Percentiles rank a stretch among this genome's conserved stretches.
Evolutionary conservation across 2,888 invertebrate species (phyloP).

Genomic region (Molanna angustata): DNA sequence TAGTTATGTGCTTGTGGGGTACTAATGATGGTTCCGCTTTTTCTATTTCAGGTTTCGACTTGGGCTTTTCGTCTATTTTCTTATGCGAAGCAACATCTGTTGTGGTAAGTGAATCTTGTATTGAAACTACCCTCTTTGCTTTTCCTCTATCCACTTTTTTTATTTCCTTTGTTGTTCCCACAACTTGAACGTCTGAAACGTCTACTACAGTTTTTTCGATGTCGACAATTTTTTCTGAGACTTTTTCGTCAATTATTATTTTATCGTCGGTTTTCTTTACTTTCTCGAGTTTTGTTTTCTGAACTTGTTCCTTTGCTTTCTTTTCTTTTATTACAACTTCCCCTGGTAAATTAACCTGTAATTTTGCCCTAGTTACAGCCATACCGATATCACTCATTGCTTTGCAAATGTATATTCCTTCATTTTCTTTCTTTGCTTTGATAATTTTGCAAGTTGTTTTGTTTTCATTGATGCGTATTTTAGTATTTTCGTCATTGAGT

Average conservation of each 20-base stretch:
- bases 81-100: conserved; percentile 62
- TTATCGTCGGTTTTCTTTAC: conserved; percentile 41
- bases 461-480: conserved; percentile 68
- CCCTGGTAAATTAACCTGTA: conserved; percentile 62
- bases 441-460: conserved; percentile 68
- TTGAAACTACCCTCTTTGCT: conserved; percentile 54
- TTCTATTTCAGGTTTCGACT: conserved; percentile 43
- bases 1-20: conserved; percentile 57
- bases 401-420: conserved; percentile 80
- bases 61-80: conserved; percentile 57
- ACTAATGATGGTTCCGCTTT: conserved; percentile 52
- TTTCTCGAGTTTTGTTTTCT: conserved; percentile 50
- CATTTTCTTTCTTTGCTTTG: conserved; percentile 61
- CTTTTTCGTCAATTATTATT: conserved; percentile 37
- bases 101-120: conserved; percentile 59
- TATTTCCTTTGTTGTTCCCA: conserved; percentile 52
- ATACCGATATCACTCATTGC: conserved; percentile 83
- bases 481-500: conserved; percentile 68
- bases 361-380: conserved; percentile 73
- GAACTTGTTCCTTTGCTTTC: conserved; percentile 48
- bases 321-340: conserved; percentile 48
- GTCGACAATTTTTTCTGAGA: conserved; percentile 44
- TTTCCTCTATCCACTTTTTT: conserved; percentile 43
- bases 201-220: conserved; percentile 47
- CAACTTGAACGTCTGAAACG: conserved; percentile 56